Evolutionary conservation across 2,113 vertebrate genomes (phyloP).

Genomic region (Pontoporia blainvillei): DNA sequence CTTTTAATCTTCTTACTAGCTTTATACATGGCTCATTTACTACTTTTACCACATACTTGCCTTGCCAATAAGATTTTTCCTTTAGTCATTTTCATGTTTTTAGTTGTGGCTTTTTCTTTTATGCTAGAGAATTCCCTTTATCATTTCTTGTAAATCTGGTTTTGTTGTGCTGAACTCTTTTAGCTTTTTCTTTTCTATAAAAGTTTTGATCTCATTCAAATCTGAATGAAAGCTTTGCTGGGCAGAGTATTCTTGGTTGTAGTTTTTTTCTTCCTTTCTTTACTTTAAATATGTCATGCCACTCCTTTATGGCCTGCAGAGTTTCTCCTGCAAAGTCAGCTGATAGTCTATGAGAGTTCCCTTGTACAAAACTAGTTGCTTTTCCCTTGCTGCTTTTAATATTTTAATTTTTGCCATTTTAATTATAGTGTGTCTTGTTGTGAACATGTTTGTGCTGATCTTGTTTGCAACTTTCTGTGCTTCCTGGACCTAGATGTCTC

Average conservation of each 20-base stretch:
- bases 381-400: background rate
- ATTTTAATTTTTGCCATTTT: background rate
- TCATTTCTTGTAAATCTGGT: background rate
- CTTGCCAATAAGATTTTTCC: background rate
- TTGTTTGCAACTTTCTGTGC: background rate
- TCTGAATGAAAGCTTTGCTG: background rate
- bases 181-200: background rate
- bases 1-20: background rate
- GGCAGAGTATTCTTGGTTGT: background rate
- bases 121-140: background rate
- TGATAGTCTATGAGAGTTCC: background rate
- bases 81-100: background rate
- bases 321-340: background rate
- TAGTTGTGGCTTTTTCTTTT: background rate
- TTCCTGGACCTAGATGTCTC: background rate
- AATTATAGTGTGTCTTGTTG: background rate
- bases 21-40: background rate
- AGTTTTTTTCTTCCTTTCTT: background rate
- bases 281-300: background rate
- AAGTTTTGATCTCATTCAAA: background rate
- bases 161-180: background rate
- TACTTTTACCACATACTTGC: background rate
- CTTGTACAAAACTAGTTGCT: too few relatives aligned
- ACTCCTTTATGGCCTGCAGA: background rate
- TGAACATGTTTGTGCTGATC: background rate